Base-by-base conservation (phyloP, 2,888 invertebrate species). In the Megalurothrips usitatus region DNA sequence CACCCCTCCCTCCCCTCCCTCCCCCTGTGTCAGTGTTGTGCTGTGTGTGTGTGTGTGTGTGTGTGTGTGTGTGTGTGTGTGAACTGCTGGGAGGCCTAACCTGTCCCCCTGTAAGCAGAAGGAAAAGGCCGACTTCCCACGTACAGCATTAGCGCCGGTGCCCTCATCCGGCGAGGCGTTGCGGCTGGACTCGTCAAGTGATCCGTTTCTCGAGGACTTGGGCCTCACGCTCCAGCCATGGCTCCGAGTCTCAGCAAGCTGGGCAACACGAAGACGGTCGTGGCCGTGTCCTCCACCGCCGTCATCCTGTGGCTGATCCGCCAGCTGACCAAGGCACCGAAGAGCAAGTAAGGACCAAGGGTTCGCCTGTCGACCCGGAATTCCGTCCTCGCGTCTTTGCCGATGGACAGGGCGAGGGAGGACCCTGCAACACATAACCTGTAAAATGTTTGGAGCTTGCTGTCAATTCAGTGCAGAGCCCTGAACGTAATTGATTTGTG, bases 221-320 rank as follows among this genome's bases (percentile, higher is more conserved):
- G 6, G 58, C 17, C 23, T 10, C 23, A n/a, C 1, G 49, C 52
- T 9, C 12, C 23, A 75, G 83, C 79, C 83, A 94, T 94, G 94
- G 94, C 94, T 84, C 94, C 93, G 84, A 91, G 90, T 86, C 89
- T 93, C 83, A 94, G 94, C 88, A 94, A 93, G 91, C 88, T 93
- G 85, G 90, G 92, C 83, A 91, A 91, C 84, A 91, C 91, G 87
- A 92, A 91, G 86, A 91, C 91, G 87, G 89, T 90, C 84, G 89
- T 75, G 26, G 68, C 68, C 9, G 68, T 75, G 23, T 75, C 92
- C 82, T 91, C 92, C 84, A 92, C 93, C 82, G 89, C 92, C 68
- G 90, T 91, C 49, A 87, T 92, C 78, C 86, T 92, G 85, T 88
- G 91, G 91, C 90, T 89, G 85, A 87, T 90, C 87, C 89, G 86